phyloP scores from a whole-genome alignment of 30 jellyfish, hydroid and myxozoan species.

The Cassiopea xamachana region DNA sequence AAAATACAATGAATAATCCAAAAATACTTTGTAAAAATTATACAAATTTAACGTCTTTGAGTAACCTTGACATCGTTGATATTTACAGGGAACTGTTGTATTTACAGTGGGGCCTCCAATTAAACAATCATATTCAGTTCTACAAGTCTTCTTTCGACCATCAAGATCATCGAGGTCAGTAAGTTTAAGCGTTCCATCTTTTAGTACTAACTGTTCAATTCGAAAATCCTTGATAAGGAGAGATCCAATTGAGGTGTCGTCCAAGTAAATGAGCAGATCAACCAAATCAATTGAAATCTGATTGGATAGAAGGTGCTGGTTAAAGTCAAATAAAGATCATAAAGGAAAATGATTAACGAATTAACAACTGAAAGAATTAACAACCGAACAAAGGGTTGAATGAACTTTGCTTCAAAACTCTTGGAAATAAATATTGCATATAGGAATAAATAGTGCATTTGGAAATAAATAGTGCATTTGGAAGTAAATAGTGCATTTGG shows the following conservation, averaged over 20 bases:
- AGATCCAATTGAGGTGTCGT: conserved; percentile 64
- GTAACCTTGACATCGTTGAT: conserved; percentile 26
- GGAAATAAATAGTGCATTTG: no score
- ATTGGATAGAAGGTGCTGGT: neutral
- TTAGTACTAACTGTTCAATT: conserved; percentile 67
- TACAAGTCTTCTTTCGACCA: conserved; percentile 35
- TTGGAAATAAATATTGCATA: no score
- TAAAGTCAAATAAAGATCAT: no score
- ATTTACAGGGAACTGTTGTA: conserved; percentile 60
- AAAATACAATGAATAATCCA: conserved; percentile 54
- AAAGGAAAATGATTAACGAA: no score
- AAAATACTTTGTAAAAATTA: conserved; percentile 41
- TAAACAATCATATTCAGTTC: conserved; percentile 31
- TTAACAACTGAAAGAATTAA: neutral
- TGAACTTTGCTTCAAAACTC: no score
- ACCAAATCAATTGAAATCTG: conserved; percentile 71
- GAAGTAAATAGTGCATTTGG: no score
- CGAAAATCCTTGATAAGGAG: conserved; percentile 63
- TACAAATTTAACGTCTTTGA: conserved; percentile 43
- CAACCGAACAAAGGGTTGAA: no score
- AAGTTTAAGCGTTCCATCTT: conserved; percentile 57
- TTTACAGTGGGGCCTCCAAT: conserved; percentile 46
- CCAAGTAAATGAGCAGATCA: conserved; percentile 56
- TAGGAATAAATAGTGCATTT: no score
- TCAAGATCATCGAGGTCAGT: conserved; percentile 79